These are phyloP conservation scores for Thinocorus orbignyianus DNA, from an alignment of 2,113 vertebrate species.

Conservation along the genomic window DNA sequence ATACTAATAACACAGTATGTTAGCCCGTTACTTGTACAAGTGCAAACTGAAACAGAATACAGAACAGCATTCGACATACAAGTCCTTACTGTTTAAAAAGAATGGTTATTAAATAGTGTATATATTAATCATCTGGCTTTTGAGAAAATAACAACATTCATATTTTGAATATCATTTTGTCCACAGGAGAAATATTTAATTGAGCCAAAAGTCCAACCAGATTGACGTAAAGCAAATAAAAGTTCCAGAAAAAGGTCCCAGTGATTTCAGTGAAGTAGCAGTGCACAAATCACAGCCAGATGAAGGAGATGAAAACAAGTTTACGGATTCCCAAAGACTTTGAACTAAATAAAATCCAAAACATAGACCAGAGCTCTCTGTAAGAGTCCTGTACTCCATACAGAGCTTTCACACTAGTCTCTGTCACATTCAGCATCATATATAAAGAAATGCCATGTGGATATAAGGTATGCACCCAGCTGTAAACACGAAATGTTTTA, in stretches of 20 bases:
- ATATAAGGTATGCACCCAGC: neutral
- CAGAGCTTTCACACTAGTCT: neutral
- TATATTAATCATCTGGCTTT: neutral
- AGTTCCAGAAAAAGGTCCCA: neutral
- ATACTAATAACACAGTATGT: constrained; percentile 16
- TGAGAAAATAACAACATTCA: neutral
- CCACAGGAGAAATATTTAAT: neutral
- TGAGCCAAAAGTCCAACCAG: neutral
- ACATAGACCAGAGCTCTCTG: neutral
- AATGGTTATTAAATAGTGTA: neutral
- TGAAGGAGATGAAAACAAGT: neutral
- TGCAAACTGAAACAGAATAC: constrained; percentile 22
- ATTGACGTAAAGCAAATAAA: neutral
- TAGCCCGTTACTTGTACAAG: constrained; percentile 17
- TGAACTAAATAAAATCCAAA: neutral
- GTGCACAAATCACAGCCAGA: neutral
- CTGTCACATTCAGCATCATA: neutral
- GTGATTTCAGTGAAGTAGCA: neutral
- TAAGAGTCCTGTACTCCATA: neutral
- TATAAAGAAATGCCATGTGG: neutral
- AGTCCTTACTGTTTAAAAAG: neutral
- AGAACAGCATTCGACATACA: neutral
- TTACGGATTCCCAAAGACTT: neutral
- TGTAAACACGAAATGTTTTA: neutral
- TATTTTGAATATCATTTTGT: neutral